These are phyloP conservation scores for Spongilla lacustris DNA, from an alignment of 37 sponge, comb jelly and placozoan species.

Conservation along the genomic window DNA sequence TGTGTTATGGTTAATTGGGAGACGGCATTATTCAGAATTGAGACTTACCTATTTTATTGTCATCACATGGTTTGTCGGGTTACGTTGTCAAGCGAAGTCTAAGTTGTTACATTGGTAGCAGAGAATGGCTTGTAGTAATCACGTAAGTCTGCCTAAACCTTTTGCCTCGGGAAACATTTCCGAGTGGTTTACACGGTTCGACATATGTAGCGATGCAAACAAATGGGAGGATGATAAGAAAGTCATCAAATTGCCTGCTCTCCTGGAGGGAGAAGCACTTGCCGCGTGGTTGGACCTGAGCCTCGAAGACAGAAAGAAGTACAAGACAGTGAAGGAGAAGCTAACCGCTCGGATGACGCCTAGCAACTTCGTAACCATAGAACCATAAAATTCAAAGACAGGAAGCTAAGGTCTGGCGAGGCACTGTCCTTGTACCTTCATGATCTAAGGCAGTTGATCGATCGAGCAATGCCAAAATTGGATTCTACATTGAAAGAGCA, in stretches of 20 bases:
- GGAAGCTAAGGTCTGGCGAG: constrained; percentile 24
- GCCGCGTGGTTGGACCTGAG: constrained; percentile 49
- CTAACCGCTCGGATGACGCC: background rate
- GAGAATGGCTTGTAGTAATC: background rate
- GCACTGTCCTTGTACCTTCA: constrained; percentile 45
- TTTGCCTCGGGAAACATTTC: constrained; percentile 30
- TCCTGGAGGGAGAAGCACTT: constrained; percentile 51
- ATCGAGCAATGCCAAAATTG: constrained; percentile 62
- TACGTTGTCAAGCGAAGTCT: background rate
- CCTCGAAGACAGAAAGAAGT: constrained; percentile 5
- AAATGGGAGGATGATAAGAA: constrained; percentile 23
- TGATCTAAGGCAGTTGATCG: constrained; percentile 36
- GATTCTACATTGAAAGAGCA: constrained; percentile 21
- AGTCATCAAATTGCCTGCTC: constrained; percentile 24
- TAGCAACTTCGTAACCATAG: too few relatives aligned
- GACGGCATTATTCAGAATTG: too few relatives aligned
- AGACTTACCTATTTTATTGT: too few relatives aligned
- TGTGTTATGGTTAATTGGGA: too few relatives aligned
- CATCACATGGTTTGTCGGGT: too few relatives aligned
- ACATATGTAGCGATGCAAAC: constrained; percentile 43
- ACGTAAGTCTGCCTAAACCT: constrained; percentile 23
- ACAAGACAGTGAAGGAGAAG: background rate
- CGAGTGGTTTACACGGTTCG: constrained; percentile 38
- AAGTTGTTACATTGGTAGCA: constrained; percentile 64
- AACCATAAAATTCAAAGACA: background rate